Evolutionary conservation across 37 sponge, comb jelly and placozoan species (phyloP), one percentile per base, ranked within the genome.

Genomic region (Spongia lamella): DNA sequence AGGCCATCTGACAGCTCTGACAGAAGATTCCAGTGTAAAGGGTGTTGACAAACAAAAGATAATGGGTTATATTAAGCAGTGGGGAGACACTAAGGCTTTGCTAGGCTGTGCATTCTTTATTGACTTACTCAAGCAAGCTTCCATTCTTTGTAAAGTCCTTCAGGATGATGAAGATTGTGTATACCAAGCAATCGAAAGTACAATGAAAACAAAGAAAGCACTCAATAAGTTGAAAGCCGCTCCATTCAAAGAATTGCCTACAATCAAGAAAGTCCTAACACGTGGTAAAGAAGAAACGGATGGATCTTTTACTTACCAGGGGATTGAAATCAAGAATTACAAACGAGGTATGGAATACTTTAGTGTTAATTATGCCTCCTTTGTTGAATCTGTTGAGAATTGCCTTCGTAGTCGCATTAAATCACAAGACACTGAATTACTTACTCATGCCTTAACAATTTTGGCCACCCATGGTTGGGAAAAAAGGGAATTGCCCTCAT

Each of bases 381-480:
- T n/a, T 53, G 39, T 79, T 30, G 68, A 73, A 26, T 15, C 74
- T 54, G 66, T 78, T 57, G 33, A 52, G 43, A 29, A 60, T 11
- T 79, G 86, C 61, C 57, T 85, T 38, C 58, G 53, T 73, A 65
- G 70, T 17, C 66, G 78, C 5, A 16, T 88, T 19, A 86, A 73
- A 53, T 24, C 22, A 19, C 78, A 87, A 75, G 67, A 77, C 49
- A 71, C 31, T 21, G 80, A 74, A 22, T 47, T 84, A 31, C 60
- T 84, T 35, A 79, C 63, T 34, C 71, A 86, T 34, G 61, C 66
- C 20, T 7, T 91, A 25, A 79, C 51, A 15, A 24, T 90, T 61
- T 40, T 90, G 26, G 86, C 83, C 27, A 90, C 91, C 30, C 52
- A 90, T 66, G 91, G 86, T 16, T 90, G 90, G 90, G 73, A 90